A percentile compares a stretch with the other conserved stretches of the same genome.
Evolutionary conservation across 2,888 invertebrate species (phyloP).

Genomic region (Acronicta alni): DNA sequence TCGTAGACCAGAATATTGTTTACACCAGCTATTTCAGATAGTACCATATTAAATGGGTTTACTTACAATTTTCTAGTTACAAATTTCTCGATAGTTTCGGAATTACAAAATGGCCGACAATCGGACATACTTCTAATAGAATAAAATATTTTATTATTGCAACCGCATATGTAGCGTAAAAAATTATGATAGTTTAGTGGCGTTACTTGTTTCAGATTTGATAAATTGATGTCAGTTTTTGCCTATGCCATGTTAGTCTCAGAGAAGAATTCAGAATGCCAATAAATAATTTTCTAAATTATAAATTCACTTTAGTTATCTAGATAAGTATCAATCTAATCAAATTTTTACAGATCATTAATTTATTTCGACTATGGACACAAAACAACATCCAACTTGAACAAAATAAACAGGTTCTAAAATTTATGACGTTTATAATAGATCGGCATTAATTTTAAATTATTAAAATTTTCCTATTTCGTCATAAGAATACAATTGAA

Average conservation of each 20-base stretch:
- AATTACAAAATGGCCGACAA: conserved; percentile 35
- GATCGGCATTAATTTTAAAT: no score
- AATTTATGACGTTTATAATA: no score
- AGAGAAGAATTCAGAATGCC: no score
- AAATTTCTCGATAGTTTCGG: conserved; percentile 42
- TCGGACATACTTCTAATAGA: conserved; percentile 41
- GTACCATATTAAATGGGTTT: conserved; percentile 13
- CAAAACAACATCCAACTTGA: no score
- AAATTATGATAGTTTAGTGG: conserved; percentile 52
- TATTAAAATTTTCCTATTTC: no score
- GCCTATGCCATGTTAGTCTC: conserved; percentile 8
- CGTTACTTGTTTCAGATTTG: conserved; percentile 12
- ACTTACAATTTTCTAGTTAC: conserved; percentile 8
- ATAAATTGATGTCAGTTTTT: conserved; percentile 3
- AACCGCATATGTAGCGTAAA: conserved; percentile 56
- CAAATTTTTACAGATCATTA: no score
- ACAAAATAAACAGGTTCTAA: no score
- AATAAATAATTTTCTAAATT: no score
- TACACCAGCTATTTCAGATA: conserved; percentile 26
- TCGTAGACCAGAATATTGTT: neutral
- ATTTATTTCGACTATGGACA: no score
- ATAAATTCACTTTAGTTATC: no score
- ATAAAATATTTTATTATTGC: conserved; percentile 68
- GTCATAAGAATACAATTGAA: no score
- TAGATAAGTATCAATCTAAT: no score